Conservation (phyloP, 2,888 invertebrate species). For the Hemithea aestivaria region DNA sequence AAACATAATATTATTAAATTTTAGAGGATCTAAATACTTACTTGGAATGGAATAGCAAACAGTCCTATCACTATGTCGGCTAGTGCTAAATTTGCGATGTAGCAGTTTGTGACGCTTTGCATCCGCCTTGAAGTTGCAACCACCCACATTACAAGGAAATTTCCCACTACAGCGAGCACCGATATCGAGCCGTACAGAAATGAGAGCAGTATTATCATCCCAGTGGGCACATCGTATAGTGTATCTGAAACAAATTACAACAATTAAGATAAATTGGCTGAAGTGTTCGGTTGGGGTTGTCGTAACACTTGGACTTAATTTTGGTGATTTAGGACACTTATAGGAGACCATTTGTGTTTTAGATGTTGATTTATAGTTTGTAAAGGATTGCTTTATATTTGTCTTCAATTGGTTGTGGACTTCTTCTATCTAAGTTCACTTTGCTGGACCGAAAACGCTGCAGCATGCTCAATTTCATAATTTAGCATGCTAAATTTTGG, state of each 20-base stretch:
- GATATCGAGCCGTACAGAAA: constrained; percentile 90
- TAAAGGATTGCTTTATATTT: too few species aligned
- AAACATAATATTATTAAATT: too few species aligned
- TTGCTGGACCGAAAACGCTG: too few species aligned
- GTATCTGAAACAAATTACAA: constrained; percentile 66
- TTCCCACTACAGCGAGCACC: constrained; percentile 88
- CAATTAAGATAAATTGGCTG: constrained; percentile 6
- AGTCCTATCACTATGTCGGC: constrained; percentile 92
- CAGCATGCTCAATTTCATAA: too few species aligned
- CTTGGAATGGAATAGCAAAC: constrained; percentile 89
- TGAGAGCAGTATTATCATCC: constrained; percentile 85
- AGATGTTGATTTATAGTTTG: too few species aligned
- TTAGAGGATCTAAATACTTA: constrained; percentile 46
- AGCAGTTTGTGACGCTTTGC: constrained; percentile 91
- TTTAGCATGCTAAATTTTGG: too few species aligned
- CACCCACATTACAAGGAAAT: constrained; percentile 91
- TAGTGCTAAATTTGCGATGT: constrained; percentile 90
- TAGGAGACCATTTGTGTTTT: too few species aligned
- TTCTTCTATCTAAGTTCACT: too few species aligned
- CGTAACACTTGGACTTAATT: too few species aligned
- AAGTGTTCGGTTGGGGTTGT: too few species aligned
- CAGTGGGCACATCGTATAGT: constrained; percentile 86
- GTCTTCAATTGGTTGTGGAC: too few species aligned
- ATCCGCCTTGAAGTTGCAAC: constrained; percentile 87
- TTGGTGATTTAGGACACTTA: too few species aligned